Evolutionary conservation across 2,888 invertebrate species (phyloP).

Genomic region (Cryptocheilus praepositus): DNA sequence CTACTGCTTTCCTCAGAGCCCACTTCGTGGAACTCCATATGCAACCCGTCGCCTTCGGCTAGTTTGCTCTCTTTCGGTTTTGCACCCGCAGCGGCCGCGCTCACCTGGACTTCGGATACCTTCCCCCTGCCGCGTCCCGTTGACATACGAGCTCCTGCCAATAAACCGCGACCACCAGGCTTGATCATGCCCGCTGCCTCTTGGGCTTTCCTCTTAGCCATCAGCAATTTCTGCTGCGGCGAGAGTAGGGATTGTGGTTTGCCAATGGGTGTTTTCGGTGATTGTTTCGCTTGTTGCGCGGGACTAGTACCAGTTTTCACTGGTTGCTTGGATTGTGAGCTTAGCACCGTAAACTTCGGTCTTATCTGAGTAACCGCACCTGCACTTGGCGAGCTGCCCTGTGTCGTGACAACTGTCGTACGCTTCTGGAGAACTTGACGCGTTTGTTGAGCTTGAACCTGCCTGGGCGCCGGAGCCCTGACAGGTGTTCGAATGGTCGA

Average conservation of each 20-base stretch:
- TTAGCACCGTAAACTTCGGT: slow-evolving; percentile 62
- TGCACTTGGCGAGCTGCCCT: slow-evolving; percentile 51
- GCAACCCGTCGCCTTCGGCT: slow-evolving; percentile 72
- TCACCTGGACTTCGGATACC: slow-evolving; percentile 32
- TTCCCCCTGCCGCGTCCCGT: slow-evolving; percentile 58
- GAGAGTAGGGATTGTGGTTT: slow-evolving; percentile 66
- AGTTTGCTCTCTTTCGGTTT: slow-evolving; percentile 73
- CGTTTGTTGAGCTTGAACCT: slow-evolving; percentile 45
- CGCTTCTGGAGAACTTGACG: slow-evolving; percentile 58
- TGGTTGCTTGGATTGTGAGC: slow-evolving; percentile 56
- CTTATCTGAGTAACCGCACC: slow-evolving; percentile 57
- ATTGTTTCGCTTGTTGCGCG: slow-evolving; percentile 52
- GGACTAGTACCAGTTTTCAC: slow-evolving; percentile 58
- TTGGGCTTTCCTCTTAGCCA: slow-evolving; percentile 71
- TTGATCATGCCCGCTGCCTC: slow-evolving; percentile 69
- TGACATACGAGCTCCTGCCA: slow-evolving; percentile 52
- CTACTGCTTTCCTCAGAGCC: slow-evolving; percentile 76
- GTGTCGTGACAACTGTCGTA: slow-evolving; percentile 45
- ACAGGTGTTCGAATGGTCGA: slow-evolving; percentile 63
- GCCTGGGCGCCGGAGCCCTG: slow-evolving; percentile 57
- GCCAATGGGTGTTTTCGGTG: slow-evolving; percentile 57
- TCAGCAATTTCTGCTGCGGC: slow-evolving; percentile 70
- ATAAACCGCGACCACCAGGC: slow-evolving; percentile 56
- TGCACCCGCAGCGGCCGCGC: slow-evolving; percentile 39
- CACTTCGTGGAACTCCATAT: slow-evolving; percentile 74